phyloP scores from a whole-genome alignment of 2,113 vertebrate genomes.

The Chloropsis cyanopogon region DNA sequence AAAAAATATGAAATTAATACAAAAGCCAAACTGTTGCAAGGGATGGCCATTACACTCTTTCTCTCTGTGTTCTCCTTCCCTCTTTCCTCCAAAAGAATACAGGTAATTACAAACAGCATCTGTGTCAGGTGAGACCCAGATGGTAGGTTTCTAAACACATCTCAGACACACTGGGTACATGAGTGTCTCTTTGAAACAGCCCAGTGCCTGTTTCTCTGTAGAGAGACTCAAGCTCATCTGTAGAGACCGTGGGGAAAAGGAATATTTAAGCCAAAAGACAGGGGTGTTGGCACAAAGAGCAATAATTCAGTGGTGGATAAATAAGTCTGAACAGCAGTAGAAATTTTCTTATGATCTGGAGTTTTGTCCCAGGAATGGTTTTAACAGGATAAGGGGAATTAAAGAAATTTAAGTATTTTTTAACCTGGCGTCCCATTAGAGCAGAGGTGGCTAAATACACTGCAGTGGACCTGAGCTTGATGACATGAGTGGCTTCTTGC shows the following conservation, averaged over 20 bases:
- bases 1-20: not conserved
- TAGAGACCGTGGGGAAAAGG: fast-evolving
- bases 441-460: not conserved
- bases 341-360: not conserved
- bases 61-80: not conserved
- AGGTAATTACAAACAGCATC: not conserved
- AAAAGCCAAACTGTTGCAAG: not conserved
- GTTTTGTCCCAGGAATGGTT: not conserved
- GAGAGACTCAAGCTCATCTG: not conserved
- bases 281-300: not conserved
- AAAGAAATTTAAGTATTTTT: not conserved
- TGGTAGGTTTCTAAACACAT: not conserved
- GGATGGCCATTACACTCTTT: not conserved
- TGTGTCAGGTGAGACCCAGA: not conserved
- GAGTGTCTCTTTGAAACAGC: not conserved
- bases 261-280: not conserved
- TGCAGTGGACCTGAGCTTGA: not conserved
- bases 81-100: not conserved
- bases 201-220: not conserved
- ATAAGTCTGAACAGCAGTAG: not conserved
- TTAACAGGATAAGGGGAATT: not conserved
- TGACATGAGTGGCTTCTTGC: not conserved
- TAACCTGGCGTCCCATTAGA: not conserved
- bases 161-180: not conserved
- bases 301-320: not conserved